These are phyloP conservation scores for Noctua comes DNA, from an alignment of 2,888 invertebrate genomes.

Conservation along the genomic window DNA sequence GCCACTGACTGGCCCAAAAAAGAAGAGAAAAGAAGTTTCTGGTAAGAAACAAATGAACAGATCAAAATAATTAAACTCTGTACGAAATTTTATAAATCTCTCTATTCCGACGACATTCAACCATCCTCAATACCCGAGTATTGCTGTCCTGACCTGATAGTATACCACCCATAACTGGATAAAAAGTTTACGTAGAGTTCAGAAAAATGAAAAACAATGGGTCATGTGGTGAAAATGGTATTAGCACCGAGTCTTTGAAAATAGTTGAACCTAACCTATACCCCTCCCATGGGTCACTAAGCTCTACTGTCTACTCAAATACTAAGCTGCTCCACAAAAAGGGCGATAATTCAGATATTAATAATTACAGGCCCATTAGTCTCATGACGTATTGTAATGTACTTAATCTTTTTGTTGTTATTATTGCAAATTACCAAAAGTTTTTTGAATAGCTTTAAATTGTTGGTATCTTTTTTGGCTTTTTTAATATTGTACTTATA, in stretches of 20 bases:
- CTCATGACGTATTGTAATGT: too few relatives aligned
- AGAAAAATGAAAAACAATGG: not conserved
- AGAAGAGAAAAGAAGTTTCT: too few relatives aligned
- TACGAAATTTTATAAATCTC: too few relatives aligned
- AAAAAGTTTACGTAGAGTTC: not conserved
- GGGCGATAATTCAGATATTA: not conserved
- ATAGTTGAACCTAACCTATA: not conserved
- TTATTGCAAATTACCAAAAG: too few relatives aligned
- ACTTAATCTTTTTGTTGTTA: too few relatives aligned
- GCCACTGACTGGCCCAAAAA: too few relatives aligned
- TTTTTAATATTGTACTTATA: too few relatives aligned
- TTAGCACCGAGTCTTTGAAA: not conserved
- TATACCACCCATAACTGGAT: too few relatives aligned
- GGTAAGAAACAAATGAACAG: not conserved
- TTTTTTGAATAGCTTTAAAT: too few relatives aligned
- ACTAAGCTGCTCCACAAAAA: not conserved
- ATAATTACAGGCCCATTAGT: not conserved
- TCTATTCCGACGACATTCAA: not conserved
- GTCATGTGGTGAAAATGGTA: too few relatives aligned
- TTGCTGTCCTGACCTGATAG: not conserved
- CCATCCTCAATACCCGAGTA: not conserved
- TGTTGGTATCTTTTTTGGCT: too few relatives aligned
- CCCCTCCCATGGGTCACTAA: not conserved
- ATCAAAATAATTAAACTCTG: too few relatives aligned
- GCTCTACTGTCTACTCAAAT: not conserved